Base-by-base conservation (phyloP, 2,797 vertebrate species). In the Neopelma chrysocephalum region DNA sequence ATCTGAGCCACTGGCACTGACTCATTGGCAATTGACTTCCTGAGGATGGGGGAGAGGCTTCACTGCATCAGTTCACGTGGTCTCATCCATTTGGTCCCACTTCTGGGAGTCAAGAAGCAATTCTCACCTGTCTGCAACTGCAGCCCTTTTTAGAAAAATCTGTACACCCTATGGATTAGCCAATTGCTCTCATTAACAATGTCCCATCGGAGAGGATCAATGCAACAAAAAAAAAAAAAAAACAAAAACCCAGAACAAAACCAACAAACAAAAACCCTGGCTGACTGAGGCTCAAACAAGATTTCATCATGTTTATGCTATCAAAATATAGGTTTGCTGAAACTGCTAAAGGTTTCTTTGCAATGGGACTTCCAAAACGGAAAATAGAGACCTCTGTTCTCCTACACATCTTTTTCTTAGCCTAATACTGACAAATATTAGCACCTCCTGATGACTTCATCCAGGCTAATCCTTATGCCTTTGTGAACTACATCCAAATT, bases 121-220 rank as follows among this genome's bases (percentile, higher is more conserved):
- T 87, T 93, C 42, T 82, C 89, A 92, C 56, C 71, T 84, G 81
- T 21, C 56, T 85, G 21, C 0, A 1, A 56, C 36, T 40, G 38
- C 65, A 82, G 61, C 14, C 70, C 42, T 14, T 57, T 94, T 91
- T 45, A 94, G 75, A 75, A 87, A 96, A 91, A 85, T 38, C 75
- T 61, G 53, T n/a, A 70, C 45, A 42, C 4, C 1, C 64, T 71
- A 60, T 12, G 32, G 76, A 92, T 90, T 61, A 93, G 69, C 60
- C 87, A 80, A 56, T 13, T 64, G 68, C 42, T 88, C 45, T 80
- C 72, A 93, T 80, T 89, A 94, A 73, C n/a, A 29, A 17, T 9
- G 23, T 75, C 60, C 82, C 61, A 69, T 38, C 20, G 40, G 68
- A 73, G 10, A 87, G 9, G 21, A 76, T 29, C 79, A 40, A 66